Percentiles rank a stretch among this genome's conserved stretches.
These are phyloP conservation scores for Drosophila eugracilis DNA, from an alignment of 1,140 invertebrate genomes.

Conservation along the genomic window DNA sequence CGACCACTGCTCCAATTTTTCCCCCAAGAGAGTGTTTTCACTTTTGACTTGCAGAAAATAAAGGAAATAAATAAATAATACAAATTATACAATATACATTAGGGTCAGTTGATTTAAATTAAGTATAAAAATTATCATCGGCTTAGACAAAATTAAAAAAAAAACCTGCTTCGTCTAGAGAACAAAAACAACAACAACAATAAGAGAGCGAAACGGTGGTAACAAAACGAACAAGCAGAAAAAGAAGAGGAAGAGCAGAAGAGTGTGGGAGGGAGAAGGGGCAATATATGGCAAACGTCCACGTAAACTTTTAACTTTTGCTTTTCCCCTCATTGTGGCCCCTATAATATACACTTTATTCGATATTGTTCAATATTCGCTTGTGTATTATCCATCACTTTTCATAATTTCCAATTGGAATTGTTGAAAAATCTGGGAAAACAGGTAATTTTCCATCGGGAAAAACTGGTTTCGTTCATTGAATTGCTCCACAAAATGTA, in stretches of 20 bases:
- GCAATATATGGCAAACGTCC: constrained; percentile 62
- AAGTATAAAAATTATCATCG: constrained; percentile 7
- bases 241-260: constrained; percentile 22
- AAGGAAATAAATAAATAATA: constrained; percentile 17
- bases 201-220: constrained; percentile 58
- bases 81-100: neutral
- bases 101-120: constrained; percentile 1
- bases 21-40: constrained; percentile 47
- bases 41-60: constrained; percentile 51
- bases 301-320: constrained; percentile 79
- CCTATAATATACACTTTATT: constrained; percentile 2
- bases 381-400: constrained; percentile 2
- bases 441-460: constrained; percentile 33
- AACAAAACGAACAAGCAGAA: constrained; percentile 57
- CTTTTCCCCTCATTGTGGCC: constrained; percentile 38
- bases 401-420: neutral
- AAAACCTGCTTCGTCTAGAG: constrained; percentile 68
- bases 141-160: constrained; percentile 4
- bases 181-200: constrained; percentile 49
- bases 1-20: constrained; percentile 62
- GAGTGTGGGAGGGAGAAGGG: constrained; percentile 16
- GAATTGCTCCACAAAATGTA: constrained; percentile 17
- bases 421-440: constrained; percentile 3
- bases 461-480: constrained; percentile 46
- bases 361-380: constrained; percentile 1